Base-by-base conservation (phyloP, 2,113 vertebrate species). In the Erinaceus europaeus region DNA sequence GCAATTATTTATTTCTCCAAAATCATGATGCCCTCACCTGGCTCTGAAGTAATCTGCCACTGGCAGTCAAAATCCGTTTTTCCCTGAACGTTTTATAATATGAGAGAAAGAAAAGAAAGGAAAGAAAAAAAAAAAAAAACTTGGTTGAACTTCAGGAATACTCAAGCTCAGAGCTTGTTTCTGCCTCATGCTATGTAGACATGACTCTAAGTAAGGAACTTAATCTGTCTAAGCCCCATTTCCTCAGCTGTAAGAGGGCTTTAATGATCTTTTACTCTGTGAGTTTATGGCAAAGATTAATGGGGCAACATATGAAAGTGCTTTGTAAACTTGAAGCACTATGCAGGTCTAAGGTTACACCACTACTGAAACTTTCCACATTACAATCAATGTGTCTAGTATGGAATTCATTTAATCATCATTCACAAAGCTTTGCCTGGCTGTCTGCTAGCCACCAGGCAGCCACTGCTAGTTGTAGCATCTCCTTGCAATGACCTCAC, bases 181-280 rank as follows among this genome's bases (percentile, higher is more conserved):
- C 68, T 86, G 34, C 6, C 23, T 14, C 57, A 38, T 48, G 20
- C 32, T 50, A n/a, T 74, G 57, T 36, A 40, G 48, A n/a, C 9
- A 36, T 40, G 44, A 83, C 12, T 78, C 62, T 38, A 75, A 69
- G 55, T n/a, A 76, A 71, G 34, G 25, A 62, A 48, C 29, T 64
- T 64, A 55, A 61, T 76, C 55, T 90, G 52, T 44, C 36, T 38
- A 36, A 88, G 50, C 27, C 36, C 53, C n/a, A 64, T 84, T 84
- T 76, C 46, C 48, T 85, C 75, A 44, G 36, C 17, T 21, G 1
- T 72, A 36, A 77, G 69, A 76, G 9, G 25, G 10, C 38, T 32
- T 36, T 53, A 61, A 74, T 68, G 12, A 34, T 40, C 18, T 57
- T 89, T 90, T 52, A 55, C 57, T 55, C 46, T 55, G 20, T n/a